Percentiles rank a stretch among this genome's conserved stretches.
Conservation (phyloP, 2,888 invertebrate species). For the Dryadula phaetusa region DNA sequence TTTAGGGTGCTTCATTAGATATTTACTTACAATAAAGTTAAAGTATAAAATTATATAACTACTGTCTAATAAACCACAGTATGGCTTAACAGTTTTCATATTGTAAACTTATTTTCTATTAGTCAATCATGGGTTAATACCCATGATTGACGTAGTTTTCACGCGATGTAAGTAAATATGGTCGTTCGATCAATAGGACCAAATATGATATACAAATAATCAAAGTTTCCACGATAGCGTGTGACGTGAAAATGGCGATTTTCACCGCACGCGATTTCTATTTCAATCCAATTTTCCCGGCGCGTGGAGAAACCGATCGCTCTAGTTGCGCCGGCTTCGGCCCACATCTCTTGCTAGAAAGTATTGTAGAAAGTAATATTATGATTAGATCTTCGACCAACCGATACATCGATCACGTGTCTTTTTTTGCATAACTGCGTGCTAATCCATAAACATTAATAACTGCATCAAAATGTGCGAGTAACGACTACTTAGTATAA, state of each 20-base stretch:
- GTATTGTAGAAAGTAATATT: slow-evolving; percentile 84
- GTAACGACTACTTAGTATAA: slow-evolving; percentile 33
- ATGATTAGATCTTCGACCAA: slow-evolving; percentile 71
- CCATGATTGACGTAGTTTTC: neutral
- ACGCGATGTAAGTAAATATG: neutral
- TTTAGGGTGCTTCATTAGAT: neutral
- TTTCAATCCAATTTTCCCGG: slow-evolving; percentile 83
- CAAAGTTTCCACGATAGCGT: slow-evolving; percentile 66
- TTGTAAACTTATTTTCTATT: neutral
- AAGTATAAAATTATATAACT: neutral
- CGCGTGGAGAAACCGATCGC: slow-evolving; percentile 82
- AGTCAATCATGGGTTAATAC: neutral
- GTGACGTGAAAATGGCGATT: slow-evolving; percentile 79
- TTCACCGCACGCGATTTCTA: slow-evolving; percentile 80
- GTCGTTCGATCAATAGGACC: slow-evolving; percentile 17
- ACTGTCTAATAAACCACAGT: neutral
- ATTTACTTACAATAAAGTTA: no score
- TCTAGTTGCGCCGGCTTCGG: slow-evolving; percentile 78
- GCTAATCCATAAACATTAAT: slow-evolving; percentile 10
- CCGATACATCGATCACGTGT: slow-evolving; percentile 76
- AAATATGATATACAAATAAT: slow-evolving; percentile 29
- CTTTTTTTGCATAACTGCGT: slow-evolving; percentile 64
- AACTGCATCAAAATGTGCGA: slow-evolving; percentile 7
- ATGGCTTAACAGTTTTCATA: no score
- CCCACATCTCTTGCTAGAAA: slow-evolving; percentile 84